Percentiles rank a stretch among this genome's conserved stretches.
Conservation (phyloP, 2,888 invertebrate genomes). For the Ennomos erosarius region DNA sequence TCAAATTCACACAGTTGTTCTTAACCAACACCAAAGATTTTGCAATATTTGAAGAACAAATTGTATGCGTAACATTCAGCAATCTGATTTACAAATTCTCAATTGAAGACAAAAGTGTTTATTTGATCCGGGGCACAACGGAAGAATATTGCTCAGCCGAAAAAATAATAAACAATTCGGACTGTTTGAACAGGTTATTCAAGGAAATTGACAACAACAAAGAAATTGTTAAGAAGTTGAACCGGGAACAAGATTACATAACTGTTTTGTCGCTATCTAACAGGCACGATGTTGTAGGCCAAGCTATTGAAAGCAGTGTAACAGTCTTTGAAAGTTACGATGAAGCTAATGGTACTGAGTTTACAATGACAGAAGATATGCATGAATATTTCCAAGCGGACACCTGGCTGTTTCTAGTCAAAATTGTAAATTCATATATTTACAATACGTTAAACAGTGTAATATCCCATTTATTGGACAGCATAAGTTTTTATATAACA, state of each 20-base stretch:
- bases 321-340: constrained; percentile 63
- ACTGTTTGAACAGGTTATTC: constrained; percentile 60
- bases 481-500: constrained; percentile 62
- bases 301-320: constrained; percentile 51
- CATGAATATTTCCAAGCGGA: constrained; percentile 59
- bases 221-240: constrained; percentile 51
- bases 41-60: constrained; percentile 50
- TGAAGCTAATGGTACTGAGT: constrained; percentile 55
- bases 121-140: constrained; percentile 41
- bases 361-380: constrained; percentile 58
- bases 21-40: constrained; percentile 67
- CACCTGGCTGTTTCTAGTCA: constrained; percentile 56
- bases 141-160: constrained; percentile 59
- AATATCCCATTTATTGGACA: constrained; percentile 46
- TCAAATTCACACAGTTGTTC: constrained; percentile 57
- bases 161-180: constrained; percentile 56
- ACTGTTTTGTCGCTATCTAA: constrained; percentile 67
- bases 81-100: constrained; percentile 63
- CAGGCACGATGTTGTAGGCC: constrained; percentile 65
- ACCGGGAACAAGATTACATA: constrained; percentile 61
- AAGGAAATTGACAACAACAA: constrained; percentile 60
- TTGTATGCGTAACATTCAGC: constrained; percentile 68
- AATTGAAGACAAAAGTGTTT: constrained; percentile 52
- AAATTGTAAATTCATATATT: constrained; percentile 47
- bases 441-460: constrained; percentile 55